Evolutionary conservation across 2,888 invertebrate species (phyloP).

Genomic region (Bimastos eiseni): DNA sequence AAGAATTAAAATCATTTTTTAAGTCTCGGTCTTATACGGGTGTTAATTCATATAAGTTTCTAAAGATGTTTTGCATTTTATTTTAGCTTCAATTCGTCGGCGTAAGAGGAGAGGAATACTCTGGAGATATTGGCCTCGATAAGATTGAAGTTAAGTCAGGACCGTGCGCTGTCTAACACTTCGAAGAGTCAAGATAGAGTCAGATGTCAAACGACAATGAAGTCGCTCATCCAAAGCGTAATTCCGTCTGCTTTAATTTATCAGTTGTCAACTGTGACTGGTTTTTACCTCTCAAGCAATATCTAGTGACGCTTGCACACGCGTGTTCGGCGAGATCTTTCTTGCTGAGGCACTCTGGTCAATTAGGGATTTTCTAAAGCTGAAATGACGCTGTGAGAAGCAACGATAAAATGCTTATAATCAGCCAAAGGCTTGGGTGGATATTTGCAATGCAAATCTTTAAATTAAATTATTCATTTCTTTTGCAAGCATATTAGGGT

Average conservation of each 20-base stretch:
- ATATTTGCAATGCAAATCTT: neutral
- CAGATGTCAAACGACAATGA: neutral
- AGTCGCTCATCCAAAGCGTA: neutral
- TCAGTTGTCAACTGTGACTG: neutral
- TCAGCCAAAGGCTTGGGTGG: neutral
- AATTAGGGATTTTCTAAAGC: neutral
- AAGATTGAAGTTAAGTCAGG: constrained; percentile 24
- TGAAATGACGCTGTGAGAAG: neutral
- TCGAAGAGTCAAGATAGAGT: neutral
- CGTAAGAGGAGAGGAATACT: constrained; percentile 25
- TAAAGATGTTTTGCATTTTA: neutral
- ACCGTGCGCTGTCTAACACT: neutral
- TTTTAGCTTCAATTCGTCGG: constrained; percentile 29
- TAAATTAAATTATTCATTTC: neutral
- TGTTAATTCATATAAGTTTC: neutral
- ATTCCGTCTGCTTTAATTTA: neutral
- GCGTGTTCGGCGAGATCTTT: neutral
- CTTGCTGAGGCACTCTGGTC: neutral
- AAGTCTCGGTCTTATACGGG: too few species aligned
- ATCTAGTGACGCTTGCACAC: neutral
- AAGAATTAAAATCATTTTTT: neutral
- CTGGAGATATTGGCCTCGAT: constrained; percentile 32
- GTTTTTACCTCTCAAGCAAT: constrained; percentile 2
- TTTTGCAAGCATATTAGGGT: neutral
- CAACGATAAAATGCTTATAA: neutral